Base-by-base conservation (phyloP, 2,113 vertebrate species). In the Cnemophilus loriae region DNA sequence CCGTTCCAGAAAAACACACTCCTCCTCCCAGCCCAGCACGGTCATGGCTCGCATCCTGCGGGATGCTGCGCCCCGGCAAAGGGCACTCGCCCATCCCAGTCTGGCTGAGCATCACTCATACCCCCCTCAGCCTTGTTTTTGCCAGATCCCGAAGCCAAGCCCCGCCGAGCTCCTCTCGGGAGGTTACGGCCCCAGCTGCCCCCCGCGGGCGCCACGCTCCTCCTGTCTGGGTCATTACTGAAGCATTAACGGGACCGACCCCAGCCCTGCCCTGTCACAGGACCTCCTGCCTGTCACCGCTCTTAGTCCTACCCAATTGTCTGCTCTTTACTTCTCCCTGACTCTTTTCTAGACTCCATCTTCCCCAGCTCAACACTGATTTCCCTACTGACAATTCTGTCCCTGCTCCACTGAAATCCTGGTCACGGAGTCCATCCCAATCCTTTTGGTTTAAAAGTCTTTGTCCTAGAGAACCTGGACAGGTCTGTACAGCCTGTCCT, bases 121-220 rank as follows among this genome's bases (percentile, higher is more conserved):
- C 90, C 74, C 95, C 81, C 69, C 69, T 71, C 65, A 16, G 96
- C 78, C 78, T 87, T 95, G 93, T 95, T 94, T 94, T 41, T 91
- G 95, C 96, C 96, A 96, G 47, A 42, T 89, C 13, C 52, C 32
- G 3, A 4, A 23, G 53, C 49, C 73, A 15, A 89, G 73, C 89
- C 91, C 70, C 0, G 1, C 90, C 32, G 89, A 81, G 79, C 71
- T 83, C 49, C 64, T 35, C 87, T 77, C 41, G 1, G 12, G 46
- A 59, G 53, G 33, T 83, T 14, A 27, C 5, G 5, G 60, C n/a
- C 76, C 47, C 8, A 2, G 59, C 95, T 11, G 2, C 63, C 61
- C 46, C 9, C 42, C 5, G 6, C 0, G 2, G 1, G 33, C 1
- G 1, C 70, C 4, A 3, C 7, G 0, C 42, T 94, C 32, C 61